A percentile compares a stretch with the other conserved stretches of the same genome.
These are phyloP conservation scores for Calcarius ornatus DNA, from an alignment of 2,113 vertebrate genomes.

Conservation along the genomic window DNA sequence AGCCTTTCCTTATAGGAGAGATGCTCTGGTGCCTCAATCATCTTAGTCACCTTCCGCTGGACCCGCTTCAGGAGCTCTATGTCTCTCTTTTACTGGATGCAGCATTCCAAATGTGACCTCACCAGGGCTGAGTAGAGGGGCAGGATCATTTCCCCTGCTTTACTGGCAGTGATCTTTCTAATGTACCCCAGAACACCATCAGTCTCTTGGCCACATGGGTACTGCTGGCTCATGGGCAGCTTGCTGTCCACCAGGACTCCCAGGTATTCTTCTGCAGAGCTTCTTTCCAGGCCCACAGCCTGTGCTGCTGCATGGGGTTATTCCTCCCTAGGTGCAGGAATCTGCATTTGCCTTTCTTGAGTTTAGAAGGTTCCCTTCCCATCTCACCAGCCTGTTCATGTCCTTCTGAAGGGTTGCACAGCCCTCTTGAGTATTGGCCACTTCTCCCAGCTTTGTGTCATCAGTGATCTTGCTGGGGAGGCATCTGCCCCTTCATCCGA, in stretches of 20 bases:
- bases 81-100: neutral
- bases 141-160: neutral
- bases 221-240: neutral
- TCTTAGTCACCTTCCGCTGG: fast-evolving
- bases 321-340: neutral
- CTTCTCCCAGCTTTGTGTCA: neutral
- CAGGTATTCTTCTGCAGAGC: neutral
- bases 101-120: neutral
- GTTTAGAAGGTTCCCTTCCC: too few species aligned
- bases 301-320: neutral
- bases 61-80: fast-evolving
- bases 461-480: neutral
- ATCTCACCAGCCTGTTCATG: neutral
- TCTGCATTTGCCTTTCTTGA: neutral
- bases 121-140: neutral
- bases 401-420: neutral
- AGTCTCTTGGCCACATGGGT: neutral
- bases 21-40: neutral
- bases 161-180: neutral
- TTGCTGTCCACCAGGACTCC: neutral
- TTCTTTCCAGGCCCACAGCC: neutral
- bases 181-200: neutral
- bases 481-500: neutral
- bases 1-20: neutral
- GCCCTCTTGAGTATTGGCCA: neutral